Base-by-base conservation (phyloP, 2,888 invertebrate species). In the Harpalus rubripes region DNA sequence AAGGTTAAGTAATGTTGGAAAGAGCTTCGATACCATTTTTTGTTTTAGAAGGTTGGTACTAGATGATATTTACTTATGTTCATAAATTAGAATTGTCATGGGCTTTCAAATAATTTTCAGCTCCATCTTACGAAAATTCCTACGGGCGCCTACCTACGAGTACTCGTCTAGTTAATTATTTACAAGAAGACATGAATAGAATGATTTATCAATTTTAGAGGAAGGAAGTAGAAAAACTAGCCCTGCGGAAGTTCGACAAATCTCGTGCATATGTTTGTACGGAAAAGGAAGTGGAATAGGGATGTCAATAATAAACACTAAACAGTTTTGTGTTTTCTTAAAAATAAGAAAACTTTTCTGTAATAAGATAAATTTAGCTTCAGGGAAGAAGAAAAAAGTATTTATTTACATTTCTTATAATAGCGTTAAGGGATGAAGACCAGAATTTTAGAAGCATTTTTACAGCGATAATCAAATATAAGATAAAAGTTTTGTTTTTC, bases 241-340 rank as follows among this genome's bases (percentile, higher is more conserved):
- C 65, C 32, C 65, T 65, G 10, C 65, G 65, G 65, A 65, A 32
- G 65, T 65, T 65, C 22, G 10, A 61, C 18, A 18, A 61, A 32
- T 32, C 32, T 32, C 32, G 32, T 32, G 32, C 8, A 22, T 68
- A 39, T 72, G 39, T 72, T 44, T 68, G 32, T 68, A 32, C 68
- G 68, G 44, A 72, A 72, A 72, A 5, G 44, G 72, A 72, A 72
- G 72, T 16, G 16, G 12, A 52, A 52, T 8, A 10, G 44, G 44
- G 44, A 52, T 10, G 44, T 52, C 44, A 52, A 52, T 52, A 52
- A 52, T 52, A 52, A 52, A 52, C 44, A 52, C 44, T 52, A 52
- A 52, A 52, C 44, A 52, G 44, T 52, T 52, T 52, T 52, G 44
- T 52, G 8, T 52, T 52, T 52, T 52, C 3, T 32, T 32, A 32